Conservation (phyloP, 2,113 vertebrate species). For the Mohoua ochrocephala region DNA sequence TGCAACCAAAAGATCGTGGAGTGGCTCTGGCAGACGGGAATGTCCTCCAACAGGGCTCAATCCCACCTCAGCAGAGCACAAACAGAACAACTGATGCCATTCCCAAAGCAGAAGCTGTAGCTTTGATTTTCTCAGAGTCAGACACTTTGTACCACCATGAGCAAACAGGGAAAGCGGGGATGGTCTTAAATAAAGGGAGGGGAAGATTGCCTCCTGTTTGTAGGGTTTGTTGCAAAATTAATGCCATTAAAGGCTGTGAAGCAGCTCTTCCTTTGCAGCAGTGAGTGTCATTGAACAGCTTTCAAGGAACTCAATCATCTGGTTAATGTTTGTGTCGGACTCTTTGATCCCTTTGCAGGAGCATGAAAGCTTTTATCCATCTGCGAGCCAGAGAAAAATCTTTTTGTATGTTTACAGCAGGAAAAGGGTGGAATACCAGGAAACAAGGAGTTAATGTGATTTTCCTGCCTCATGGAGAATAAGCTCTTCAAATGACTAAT, state of each 20-base stretch:
- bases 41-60: not conserved
- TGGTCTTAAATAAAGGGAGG: not conserved
- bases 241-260: not conserved
- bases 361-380: not conserved
- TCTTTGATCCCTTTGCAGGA: not conserved
- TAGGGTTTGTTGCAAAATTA: not conserved
- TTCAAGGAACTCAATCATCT: not conserved
- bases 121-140: not conserved
- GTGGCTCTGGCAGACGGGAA: not conserved
- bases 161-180: not conserved
- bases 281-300: not conserved
- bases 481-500: constrained; percentile 8
- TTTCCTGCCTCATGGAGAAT: not conserved
- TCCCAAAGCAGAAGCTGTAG: not conserved
- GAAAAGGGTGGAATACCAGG: not conserved
- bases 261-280: not conserved
- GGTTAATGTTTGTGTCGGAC: not conserved
- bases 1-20: not conserved
- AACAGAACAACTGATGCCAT: not conserved
- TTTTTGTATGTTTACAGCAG: not conserved
- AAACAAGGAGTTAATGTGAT: not conserved
- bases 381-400: not conserved
- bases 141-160: not conserved
- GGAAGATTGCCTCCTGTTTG: not conserved
- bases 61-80: not conserved